These are phyloP conservation scores for Acrobasis consociella DNA, from an alignment of 2,888 invertebrate species.

Conservation along the genomic window DNA sequence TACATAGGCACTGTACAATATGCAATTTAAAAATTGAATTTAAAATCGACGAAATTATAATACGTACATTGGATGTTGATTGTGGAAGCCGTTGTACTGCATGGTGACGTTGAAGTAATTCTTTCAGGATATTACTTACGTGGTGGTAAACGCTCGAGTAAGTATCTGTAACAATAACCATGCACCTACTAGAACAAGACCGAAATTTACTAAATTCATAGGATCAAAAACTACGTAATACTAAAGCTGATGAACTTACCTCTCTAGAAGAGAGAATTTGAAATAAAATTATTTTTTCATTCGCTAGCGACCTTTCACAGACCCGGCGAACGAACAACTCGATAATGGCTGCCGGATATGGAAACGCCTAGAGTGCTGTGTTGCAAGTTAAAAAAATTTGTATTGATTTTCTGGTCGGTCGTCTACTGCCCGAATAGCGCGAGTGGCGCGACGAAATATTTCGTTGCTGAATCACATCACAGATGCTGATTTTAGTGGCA, in stretches of 20 bases:
- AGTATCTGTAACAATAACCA: slow-evolving; percentile 66
- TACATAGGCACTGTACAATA: neutral
- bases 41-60: neutral
- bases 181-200: neutral
- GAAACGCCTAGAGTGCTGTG: slow-evolving; percentile 36
- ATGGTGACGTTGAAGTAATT: slow-evolving; percentile 55
- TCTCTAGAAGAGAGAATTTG: slow-evolving; percentile 79
- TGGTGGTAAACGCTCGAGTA: slow-evolving; percentile 66
- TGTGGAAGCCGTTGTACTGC: slow-evolving; percentile 81
- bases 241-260: slow-evolving; percentile 52
- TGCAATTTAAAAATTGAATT: neutral
- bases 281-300: slow-evolving; percentile 63
- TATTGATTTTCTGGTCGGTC: slow-evolving; percentile 29
- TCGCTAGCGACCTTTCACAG: slow-evolving; percentile 66
- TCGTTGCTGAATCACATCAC: too few species aligned
- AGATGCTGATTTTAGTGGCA: too few species aligned
- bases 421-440: too few species aligned
- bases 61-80: slow-evolving; percentile 79
- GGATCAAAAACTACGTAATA: neutral
- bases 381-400: slow-evolving; percentile 29
- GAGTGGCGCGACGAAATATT: too few species aligned
- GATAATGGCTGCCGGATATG: slow-evolving; percentile 77
- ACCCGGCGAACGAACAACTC: slow-evolving; percentile 86
- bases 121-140: slow-evolving; percentile 54
- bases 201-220: neutral